Evolutionary conservation across 1,140 invertebrate genomes (phyloP), one percentile per base, ranked within the genome.

Genomic region (Drosophila albomicans): DNA sequence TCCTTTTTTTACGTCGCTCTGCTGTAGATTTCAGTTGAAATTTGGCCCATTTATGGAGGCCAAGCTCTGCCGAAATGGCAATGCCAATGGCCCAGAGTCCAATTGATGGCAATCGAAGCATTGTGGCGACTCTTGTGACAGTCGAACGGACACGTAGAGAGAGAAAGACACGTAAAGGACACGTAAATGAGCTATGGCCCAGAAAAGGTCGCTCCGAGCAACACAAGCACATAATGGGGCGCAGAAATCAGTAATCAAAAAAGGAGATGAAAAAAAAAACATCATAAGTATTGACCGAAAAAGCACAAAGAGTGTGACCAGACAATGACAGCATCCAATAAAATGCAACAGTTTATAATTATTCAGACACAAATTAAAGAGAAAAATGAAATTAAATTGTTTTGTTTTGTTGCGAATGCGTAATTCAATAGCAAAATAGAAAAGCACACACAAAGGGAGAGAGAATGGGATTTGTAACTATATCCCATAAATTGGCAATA

Each of bases 101-200:
- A 51, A 49, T 49, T 62, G 28, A 15, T 61, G 43, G 25, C 43
- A 15, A 5, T 41, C 56, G 56, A 20, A 32, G 28, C 16, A 6
- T 35, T 61, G n/a, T 30, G 58, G n/a, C 43, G 43, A 25, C 20
- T 35, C 41, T 30, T 8, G 6, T 20, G 46, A 48, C 46, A 41
- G 41, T n/a, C 41, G n/a, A 25, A 6, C 25, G 25, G 41, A 30
- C 57, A 8, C 20, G 20, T 20, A 20, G 20, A 20, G 20, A 20
- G 20, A 20, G 20, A 20, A 20, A 38, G 41, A 43, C 41, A 32
- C 58, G 43, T 30, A 30, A 45, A 6, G 41, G 8, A 61, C 20
- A 25, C 20, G 16, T 32, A 59, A 45, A 61, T 61, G 43, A 61
- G 43, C 20, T 59, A 13, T 28, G n/a, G 16, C 38, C 56, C 16